phyloP scores from a whole-genome alignment of 2,113 vertebrate species.

The Syngnathoides biaculeatus region DNA sequence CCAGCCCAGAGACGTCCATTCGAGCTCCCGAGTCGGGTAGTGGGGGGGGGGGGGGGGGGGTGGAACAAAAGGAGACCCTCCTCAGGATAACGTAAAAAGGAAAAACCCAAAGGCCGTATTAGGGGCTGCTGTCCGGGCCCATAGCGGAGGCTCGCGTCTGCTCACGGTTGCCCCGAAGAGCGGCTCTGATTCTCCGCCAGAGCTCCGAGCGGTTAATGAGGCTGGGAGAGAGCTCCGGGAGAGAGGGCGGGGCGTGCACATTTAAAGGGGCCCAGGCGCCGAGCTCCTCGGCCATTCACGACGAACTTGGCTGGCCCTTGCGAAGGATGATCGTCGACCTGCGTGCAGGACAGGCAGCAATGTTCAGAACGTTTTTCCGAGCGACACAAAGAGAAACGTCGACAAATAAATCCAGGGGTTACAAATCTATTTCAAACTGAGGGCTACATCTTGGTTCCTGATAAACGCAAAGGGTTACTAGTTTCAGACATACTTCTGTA shows the following conservation, averaged over 20 bases:
- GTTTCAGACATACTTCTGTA: too few relatives aligned
- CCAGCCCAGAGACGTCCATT: constrained; percentile 65
- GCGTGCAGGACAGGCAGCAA: not conserved
- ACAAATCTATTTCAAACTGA: too few relatives aligned
- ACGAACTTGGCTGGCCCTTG: not conserved
- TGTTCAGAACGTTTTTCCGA: not conserved
- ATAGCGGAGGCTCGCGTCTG: constrained; percentile 2
- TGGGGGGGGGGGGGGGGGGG: too few relatives aligned
- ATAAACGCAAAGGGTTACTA: too few relatives aligned
- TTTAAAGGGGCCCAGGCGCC: constrained; percentile 71
- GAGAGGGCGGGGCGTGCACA: constrained; percentile 47
- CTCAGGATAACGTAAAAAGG: not conserved
- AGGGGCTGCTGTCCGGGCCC: constrained; percentile 34
- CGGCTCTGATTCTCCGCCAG: constrained; percentile 65
- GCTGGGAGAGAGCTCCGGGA: constrained; percentile 65
- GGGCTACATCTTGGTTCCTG: too few relatives aligned
- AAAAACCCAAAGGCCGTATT: constrained; percentile 9
- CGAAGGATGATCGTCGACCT: not conserved
- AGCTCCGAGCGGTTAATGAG: constrained; percentile 68
- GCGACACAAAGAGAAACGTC: not conserved
- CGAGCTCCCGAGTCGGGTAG: constrained; percentile 9
- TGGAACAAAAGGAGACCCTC: too few relatives aligned
- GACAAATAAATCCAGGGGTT: too few relatives aligned
- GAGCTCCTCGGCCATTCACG: constrained; percentile 35
- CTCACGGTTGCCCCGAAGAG: constrained; percentile 49